Conservation (phyloP, 2,888 invertebrate species). For the Hydrotaea diabolus region DNA sequence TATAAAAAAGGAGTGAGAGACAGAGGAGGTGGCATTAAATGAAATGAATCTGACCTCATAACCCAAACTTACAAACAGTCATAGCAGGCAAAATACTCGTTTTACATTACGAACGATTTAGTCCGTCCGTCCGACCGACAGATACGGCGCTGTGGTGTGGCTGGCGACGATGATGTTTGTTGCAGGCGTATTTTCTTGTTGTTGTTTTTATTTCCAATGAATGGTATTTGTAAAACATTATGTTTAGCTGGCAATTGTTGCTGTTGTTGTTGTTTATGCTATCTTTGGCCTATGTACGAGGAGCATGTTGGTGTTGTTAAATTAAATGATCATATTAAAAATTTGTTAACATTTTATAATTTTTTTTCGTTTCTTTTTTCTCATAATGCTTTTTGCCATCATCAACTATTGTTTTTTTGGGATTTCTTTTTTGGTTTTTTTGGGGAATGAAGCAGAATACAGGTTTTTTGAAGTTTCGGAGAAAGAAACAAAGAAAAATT, state of each 20-base stretch:
- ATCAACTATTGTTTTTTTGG: neutral
- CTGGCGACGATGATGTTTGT: too few relatives aligned
- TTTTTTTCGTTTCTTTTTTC: constrained; percentile 33
- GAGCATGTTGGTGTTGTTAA: constrained; percentile 42
- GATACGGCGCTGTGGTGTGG: neutral
- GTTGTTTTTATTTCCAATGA: constrained; percentile 27
- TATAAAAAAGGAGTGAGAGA: neutral
- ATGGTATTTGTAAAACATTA: constrained; percentile 11
- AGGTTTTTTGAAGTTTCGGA: neutral
- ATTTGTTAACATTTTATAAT: constrained; percentile 56
- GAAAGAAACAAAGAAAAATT: neutral
- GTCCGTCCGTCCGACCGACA: neutral
- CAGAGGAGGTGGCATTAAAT: constrained; percentile 54
- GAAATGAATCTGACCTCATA: constrained; percentile 66
- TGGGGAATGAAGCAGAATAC: too few relatives aligned
- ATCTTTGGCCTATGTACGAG: constrained; percentile 14
- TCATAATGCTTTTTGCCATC: constrained; percentile 35
- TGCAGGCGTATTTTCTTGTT: constrained; percentile 48
- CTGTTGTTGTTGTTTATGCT: too few relatives aligned
- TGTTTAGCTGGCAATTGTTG: neutral
- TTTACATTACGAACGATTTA: constrained; percentile 34
- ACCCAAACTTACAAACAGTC: constrained; percentile 56
- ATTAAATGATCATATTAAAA: constrained; percentile 58
- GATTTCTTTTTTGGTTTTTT: neutral
- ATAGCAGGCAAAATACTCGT: constrained; percentile 37